Conservation (phyloP, 2,797 vertebrate species). For the Dermochelys coriacea region DNA sequence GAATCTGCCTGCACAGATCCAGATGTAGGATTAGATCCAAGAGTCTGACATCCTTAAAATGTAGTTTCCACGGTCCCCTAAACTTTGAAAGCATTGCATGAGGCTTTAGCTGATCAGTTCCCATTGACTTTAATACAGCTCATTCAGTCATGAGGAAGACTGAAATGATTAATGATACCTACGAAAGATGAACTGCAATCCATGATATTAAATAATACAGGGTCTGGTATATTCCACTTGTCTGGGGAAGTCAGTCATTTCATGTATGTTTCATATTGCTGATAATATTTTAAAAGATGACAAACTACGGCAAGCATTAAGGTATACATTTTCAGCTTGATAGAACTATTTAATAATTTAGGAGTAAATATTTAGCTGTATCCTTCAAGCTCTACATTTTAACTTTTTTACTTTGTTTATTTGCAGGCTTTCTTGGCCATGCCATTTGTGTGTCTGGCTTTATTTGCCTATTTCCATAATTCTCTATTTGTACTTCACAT, state of each 20-base stretch:
- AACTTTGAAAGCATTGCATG: constrained; percentile 13
- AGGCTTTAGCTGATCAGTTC: neutral
- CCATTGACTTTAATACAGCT: constrained; percentile 28
- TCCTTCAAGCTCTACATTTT: neutral
- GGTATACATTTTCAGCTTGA: neutral
- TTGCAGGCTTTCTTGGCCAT: neutral
- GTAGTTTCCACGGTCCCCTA: neutral
- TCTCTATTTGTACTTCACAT: neutral
- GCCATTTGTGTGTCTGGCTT: neutral
- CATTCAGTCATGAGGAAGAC: neutral
- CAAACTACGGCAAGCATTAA: neutral
- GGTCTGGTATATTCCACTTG: constrained; percentile 9
- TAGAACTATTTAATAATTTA: constrained; percentile 18
- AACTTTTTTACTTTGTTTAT: neutral
- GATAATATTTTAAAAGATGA: constrained; percentile 5
- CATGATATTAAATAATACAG: constrained; percentile 28
- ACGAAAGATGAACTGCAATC: neutral
- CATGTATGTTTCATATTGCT: constrained; percentile 7
- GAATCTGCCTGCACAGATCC: constrained; percentile 58
- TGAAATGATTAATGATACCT: constrained; percentile 49
- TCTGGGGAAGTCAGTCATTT: constrained; percentile 59
- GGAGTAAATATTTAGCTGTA: constrained; percentile 34
- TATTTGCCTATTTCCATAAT: neutral
- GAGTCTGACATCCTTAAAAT: constrained; percentile 5
- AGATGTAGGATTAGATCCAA: constrained; percentile 50